phyloP scores from a whole-genome alignment of 2,113 vertebrate species.

The Apistogramma diplotaenia region DNA sequence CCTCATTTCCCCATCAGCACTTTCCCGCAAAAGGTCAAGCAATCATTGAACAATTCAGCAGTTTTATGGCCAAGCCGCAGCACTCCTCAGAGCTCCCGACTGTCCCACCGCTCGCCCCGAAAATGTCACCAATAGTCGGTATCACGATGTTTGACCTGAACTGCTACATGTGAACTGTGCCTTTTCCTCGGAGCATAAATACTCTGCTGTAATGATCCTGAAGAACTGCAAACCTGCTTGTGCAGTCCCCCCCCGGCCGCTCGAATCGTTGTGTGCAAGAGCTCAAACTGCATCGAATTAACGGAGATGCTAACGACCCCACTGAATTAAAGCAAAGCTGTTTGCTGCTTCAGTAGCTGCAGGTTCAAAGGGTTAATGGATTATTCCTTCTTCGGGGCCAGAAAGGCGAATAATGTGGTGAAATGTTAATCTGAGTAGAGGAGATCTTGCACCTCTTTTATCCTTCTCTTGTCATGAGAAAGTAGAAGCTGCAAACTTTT shows the following conservation, averaged over 20 bases:
- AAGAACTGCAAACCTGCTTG: background rate
- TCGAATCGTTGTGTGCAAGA: background rate
- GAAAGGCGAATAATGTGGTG: background rate
- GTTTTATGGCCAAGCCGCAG: background rate
- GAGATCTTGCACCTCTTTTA: background rate
- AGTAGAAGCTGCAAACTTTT: background rate
- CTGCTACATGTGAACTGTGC: background rate
- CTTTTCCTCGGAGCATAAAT: background rate
- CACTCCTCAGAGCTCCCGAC: background rate
- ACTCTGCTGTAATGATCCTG: background rate
- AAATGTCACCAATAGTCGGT: constrained; percentile 32
- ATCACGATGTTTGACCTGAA: background rate
- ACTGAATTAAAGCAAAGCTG: background rate
- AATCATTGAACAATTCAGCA: background rate
- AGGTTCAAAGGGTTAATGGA: constrained; percentile 41
- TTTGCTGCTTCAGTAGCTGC: constrained; percentile 21
- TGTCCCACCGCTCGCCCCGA: background rate
- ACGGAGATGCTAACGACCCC: background rate
- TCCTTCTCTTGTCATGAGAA: background rate
- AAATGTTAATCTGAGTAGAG: background rate
- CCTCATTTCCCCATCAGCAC: constrained; percentile 26
- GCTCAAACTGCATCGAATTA: constrained; percentile 6
- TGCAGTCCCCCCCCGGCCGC: background rate
- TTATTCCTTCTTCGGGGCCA: constrained; percentile 21
- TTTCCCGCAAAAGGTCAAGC: constrained; percentile 38